Conservation (phyloP, 2,113 vertebrate genomes). For the Muntiacus muntjak region DNA sequence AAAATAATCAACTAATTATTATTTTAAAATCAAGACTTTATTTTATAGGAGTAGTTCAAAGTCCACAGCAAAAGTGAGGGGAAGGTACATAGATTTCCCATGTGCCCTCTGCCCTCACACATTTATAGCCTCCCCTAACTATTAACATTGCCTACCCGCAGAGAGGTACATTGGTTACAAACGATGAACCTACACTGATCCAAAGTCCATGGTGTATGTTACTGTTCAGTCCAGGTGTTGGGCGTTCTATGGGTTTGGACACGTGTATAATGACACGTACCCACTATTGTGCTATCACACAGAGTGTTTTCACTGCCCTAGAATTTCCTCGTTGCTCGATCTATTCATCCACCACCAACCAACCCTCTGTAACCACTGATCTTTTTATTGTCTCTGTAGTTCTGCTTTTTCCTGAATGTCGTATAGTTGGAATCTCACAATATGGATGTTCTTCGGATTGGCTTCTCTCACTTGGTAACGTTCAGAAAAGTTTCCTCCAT, state of each 20-base stretch:
- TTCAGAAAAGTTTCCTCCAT: not conserved
- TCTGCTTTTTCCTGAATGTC: not conserved
- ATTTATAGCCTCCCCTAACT: not conserved
- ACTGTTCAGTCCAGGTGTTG: not conserved
- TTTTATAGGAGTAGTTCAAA: not conserved
- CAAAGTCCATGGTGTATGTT: not conserved
- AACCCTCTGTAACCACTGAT: not conserved
- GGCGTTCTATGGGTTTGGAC: not conserved
- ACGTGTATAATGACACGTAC: not conserved
- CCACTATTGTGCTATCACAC: not conserved
- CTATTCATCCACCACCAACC: not conserved
- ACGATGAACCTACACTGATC: not conserved
- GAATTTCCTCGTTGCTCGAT: not conserved
- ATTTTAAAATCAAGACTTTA: not conserved
- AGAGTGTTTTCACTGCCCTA: not conserved
- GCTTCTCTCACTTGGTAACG: not conserved
- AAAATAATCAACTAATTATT: not conserved
- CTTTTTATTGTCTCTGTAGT: not conserved
- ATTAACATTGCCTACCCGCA: not conserved
- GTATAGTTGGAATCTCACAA: not conserved
- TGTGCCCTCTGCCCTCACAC: no score
- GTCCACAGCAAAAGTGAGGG: not conserved
- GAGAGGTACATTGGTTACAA: not conserved
- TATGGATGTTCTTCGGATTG: not conserved
- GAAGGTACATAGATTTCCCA: not conserved